Base-by-base conservation (phyloP, 1,140 invertebrate species). In the Trachelipus rathkii region DNA sequence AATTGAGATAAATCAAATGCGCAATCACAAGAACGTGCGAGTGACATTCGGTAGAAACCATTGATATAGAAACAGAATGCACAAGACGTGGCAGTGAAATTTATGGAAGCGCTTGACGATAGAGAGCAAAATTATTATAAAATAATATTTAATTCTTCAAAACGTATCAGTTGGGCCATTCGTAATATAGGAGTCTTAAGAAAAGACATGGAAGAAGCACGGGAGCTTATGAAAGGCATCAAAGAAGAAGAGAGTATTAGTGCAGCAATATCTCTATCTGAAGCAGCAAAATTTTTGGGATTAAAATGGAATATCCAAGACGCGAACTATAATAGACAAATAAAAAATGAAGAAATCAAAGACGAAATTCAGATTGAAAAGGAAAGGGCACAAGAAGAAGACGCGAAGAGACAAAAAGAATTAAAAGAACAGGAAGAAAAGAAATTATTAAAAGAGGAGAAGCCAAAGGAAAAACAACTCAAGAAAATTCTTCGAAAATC, bases 231-330 rank as follows among this genome's bases (percentile, higher is more conserved):
- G 72, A 80, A 80, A 72, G 79, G 79, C 44, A 75, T 77, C 66
- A 78, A 80, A 50, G 69, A 77, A 8, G 79, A 78, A 6, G 77
- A 78, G 15, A 76, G 79, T 45, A 80, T 80, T 21, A 75, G 74
- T 11, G 53, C 79, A 0, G 77, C 79, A 44, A 73, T 50, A 11
- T 50, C 77, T n/a, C 77, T 80, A 44, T 69, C 76, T 24, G 79
- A 80, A 19, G 77, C 79, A 46, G 74, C 79, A 78, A 80, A n/a
- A 74, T 80, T 78, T 66, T 66, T 80, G 9, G 79, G 74, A 10
- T 74, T 80, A 13, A 80, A 80, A 69, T 80, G 79, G 79, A 78
- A 80, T 46, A 75, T 80, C 15, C 77, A 80, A 67, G 77, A 77
- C 24, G 75, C 74, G 13, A 73, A 80, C n/a, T 75, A 76, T 50